Evolutionary conservation across 2,888 invertebrate genomes (phyloP), one percentile per base, ranked within the genome.

Genomic region (Agrilus biguttatus): DNA sequence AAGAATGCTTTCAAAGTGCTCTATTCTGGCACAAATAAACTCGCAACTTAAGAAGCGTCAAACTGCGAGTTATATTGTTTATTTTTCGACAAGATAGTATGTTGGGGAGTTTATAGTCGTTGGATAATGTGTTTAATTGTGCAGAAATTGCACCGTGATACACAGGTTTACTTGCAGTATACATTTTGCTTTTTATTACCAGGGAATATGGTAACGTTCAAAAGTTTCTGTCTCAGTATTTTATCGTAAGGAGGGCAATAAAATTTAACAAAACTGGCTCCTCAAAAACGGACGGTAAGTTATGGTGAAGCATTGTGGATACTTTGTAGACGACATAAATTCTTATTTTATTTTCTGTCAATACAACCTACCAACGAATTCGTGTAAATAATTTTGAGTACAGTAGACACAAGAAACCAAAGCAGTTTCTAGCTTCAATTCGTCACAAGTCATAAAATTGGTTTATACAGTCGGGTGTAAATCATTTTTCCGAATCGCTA

Each of bases 401-500:
- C 28, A 28, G 28, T 28, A 28, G 28, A 28, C 23, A 23, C 28
- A 28, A 28, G 28, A 28, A 28, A 28, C 28, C 28, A 28, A 28
- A 28, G 28, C 28, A 28, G 28, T 28, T 28, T 28, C 28, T 28
- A 28, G 28, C 28, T 28, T 28, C 28, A 28, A 28, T 28, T 28
- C 28, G 28, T 28, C 28, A 28, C 28, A 28, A 28, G 8, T 10
- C 28, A 28, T 28, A 28, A 28, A 28, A 10, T 28, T 10, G 28
- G 28, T 28, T 28, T 28, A 28, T 28, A 28, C 28, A 28, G 4
- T 10, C 10, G 28, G 28, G 28, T 28, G 53, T 53, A 55, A 55
- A 55, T 55, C 53, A 53, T 51, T 50, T 45, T 44, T 47, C 46
- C 53, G 53, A 50, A 51, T 48, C 43, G 45, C 50, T 49, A 42